Evolutionary conservation across 2,888 invertebrate genomes (phyloP), one percentile per base, ranked within the genome.

Genomic region (Tenthredo mesomela): DNA sequence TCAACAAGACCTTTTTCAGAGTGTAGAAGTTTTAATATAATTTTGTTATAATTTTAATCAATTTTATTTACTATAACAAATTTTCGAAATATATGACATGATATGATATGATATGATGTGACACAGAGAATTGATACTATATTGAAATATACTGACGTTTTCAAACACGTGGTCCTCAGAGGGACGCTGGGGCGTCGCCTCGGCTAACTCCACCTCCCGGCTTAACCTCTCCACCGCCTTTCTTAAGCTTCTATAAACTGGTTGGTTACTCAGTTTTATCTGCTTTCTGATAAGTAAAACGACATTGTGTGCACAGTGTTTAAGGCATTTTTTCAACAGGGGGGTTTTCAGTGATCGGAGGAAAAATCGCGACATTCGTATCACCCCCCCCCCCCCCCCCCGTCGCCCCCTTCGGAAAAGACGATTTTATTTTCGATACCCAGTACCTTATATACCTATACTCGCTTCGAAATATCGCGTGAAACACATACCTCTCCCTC

Each of bases 121-220:
- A 29, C 29, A 4, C 1, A 21, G 9, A 5, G 33, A 12, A 1
- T 73, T 18, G 21, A 71, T 40, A 12, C 15, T 50, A n/a, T n/a
- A n/a, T n/a, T n/a, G n/a, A n/a, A n/a, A n/a, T n/a, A n/a, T n/a
- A 40, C 40, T 85, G 78, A 80, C 77, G 78, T 65, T 40, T 73
- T 80, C 21, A 87, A 90, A 89, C 91, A 91, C 91, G 91, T 91
- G 91, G 90, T 87, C 85, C 80, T 84, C 86, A 86, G 87, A 87
- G 88, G 88, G 88, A 89, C 87, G 86, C 85, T 37, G 89, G 89
- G 91, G 91, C 89, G 90, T 58, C 58, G 61, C 80, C 61, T 61
- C 40, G 6, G 21, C n/a, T 40, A 40, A 61, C 80, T 61, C 80
- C 80, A 61, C 80, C 80, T 61, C 58, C 58, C 80, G 33, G 33